Evolutionary conservation across 2,797 vertebrate species (phyloP), one percentile per base, ranked within the genome.

Genomic region (Gymnoscopelus microlampas): DNA sequence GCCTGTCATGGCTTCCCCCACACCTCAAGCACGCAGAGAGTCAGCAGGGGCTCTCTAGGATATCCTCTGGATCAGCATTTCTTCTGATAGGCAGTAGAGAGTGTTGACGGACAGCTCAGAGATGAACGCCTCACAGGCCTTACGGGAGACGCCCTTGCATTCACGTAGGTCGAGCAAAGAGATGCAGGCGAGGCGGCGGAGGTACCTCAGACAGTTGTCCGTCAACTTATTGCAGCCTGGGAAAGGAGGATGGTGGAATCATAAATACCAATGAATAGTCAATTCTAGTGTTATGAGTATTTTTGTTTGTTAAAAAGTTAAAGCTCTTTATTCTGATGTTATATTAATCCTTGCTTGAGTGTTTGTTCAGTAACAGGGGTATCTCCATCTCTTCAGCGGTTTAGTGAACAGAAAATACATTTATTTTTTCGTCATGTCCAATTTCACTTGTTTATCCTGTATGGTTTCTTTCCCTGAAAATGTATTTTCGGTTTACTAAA

Each of bases 61-160:
- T 95, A 99, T 98, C 93, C 97, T 95, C 94, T 98, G 97, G 87
- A 99, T 97, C 90, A 98, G 95, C 90, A 97, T 98, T 90, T 99
- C 98, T 14, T 98, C 98, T 2, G 97, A 98, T 81, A 99, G 95
- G 94, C 96, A 99, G 94, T 97, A 99, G 85, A 99, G 97, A 71
- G 95, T 95, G 91, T 96, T 98, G 93, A 98, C 96, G 9, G 97
- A 98, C 88, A 98, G 93, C 94, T 99, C 97, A 4, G 97, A 96
- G 93, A 99, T 98, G 91, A 99, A 98, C 82, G 94, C 94, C 94
- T 99, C 97, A 2, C 97, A 99, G 74, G 97, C 97, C 90, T 95
- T 94, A 58, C 96, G 95, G 62, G 97, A 95, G 78, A 99, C 96
- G 15, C 96, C 95, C 92, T 96, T 97, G 88, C 97, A 98, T 80